Percentiles rank a stretch among this genome's conserved stretches.
Conservation (phyloP, 1,140 invertebrate species). For the Streblospio benedicti region DNA sequence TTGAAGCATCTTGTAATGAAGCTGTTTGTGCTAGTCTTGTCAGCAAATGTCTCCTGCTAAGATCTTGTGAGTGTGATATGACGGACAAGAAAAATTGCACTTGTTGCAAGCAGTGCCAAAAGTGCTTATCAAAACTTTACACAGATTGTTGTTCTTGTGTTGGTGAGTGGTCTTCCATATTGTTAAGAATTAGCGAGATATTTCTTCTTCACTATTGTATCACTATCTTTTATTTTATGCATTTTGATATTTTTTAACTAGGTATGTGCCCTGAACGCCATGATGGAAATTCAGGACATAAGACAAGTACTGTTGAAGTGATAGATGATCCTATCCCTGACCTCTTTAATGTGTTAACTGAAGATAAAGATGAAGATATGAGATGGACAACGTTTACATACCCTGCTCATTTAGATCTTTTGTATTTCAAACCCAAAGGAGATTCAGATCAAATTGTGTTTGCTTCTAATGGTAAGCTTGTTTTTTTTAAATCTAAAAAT, state of each 20-base stretch:
- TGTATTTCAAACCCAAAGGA: slow-evolving; percentile 14
- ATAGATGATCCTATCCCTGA: slow-evolving; percentile 70
- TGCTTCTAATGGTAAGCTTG: slow-evolving; percentile 51
- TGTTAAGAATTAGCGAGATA: background rate
- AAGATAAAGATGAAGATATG: slow-evolving; percentile 59
- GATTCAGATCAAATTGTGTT: slow-evolving; percentile 2
- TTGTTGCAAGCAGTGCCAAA: slow-evolving; percentile 85
- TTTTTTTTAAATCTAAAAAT: slow-evolving; percentile 17
- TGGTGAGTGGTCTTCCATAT: slow-evolving; percentile 58
- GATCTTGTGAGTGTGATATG: slow-evolving; percentile 88
- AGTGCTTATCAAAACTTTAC: slow-evolving; percentile 78
- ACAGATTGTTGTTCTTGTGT: slow-evolving; percentile 92
- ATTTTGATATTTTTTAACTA: slow-evolving; percentile 19
- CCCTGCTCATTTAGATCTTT: slow-evolving; percentile 27
- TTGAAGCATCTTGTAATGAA: slow-evolving; percentile 80
- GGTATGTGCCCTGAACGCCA: slow-evolving; percentile 74
- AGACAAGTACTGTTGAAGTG: slow-evolving; percentile 79
- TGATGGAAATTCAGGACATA: slow-evolving; percentile 58
- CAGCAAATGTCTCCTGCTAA: slow-evolving; percentile 89
- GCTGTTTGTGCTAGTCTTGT: slow-evolving; percentile 85
- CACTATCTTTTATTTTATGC: background rate
- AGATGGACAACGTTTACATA: slow-evolving; percentile 63
- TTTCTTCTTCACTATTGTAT: background rate
- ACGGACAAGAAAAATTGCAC: slow-evolving; percentile 60
- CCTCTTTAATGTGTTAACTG: slow-evolving; percentile 71